Base-by-base conservation (phyloP, 2,888 invertebrate genomes). In the Strigamia transsilvanica region DNA sequence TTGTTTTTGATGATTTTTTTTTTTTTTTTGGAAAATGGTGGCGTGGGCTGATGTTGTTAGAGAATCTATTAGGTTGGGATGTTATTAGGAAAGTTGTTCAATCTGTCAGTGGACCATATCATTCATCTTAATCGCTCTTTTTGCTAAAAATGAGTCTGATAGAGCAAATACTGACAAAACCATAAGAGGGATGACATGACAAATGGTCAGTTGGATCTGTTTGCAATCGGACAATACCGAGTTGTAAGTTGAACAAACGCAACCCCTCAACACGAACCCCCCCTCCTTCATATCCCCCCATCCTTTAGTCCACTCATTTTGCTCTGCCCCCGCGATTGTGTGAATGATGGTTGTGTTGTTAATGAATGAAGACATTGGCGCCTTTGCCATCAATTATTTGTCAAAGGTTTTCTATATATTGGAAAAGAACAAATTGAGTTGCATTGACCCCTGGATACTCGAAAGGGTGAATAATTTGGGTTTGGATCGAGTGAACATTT, bases 161-260 rank as follows among this genome's bases (percentile, higher is more conserved):
- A 66, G 66, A 66, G 66, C 21, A 66, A 66, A 66, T 66, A 66
- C 66, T 66, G 66, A 66, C 66, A 66, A 66, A 66, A 66, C 66
- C 66, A 66, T 66, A 66, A 66, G 66, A 66, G 66, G 15, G 66
- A 66, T 66, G 66, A 66, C 66, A 66, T 66, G 66, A 66, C 66
- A 66, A 66, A 66, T 66, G 66, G 66, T 66, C 66, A 66, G 66
- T 66, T 66, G 66, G 66, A 66, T 66, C 66, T 66, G 66, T 66
- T 66, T 66, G 66, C 66, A 66, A 66, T 66, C 27, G 66, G 66
- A 66, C 66, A 66, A 66, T 21, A 27, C 66, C 66, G 23, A 66
- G 15, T 51, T 51, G 51, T n/a, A n/a, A 51, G 51, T 51, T 51
- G 15, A 51, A 51, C 51, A 51, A 51, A n/a, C 51, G n/a, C 51